Base-by-base conservation (phyloP, 2,113 vertebrate genomes). In the Tragelaphus scriptus region DNA sequence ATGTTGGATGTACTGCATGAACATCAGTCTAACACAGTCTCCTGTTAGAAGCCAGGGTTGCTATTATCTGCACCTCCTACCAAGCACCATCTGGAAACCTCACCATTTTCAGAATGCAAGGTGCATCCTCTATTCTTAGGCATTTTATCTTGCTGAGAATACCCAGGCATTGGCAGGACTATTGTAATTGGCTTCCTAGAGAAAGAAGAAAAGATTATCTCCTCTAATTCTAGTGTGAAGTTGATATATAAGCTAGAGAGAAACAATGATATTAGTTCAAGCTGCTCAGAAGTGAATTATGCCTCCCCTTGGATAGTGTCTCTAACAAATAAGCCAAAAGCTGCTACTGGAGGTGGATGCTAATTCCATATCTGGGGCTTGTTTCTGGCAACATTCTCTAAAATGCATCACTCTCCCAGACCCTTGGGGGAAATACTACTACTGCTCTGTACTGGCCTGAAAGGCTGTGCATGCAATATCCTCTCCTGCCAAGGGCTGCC, bases 241-340 rank as follows among this genome's bases (percentile, higher is more conserved):
- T 91, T 98, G 90, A 97, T 94, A 80, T 82, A 97, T 88, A 92
- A 97, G 81, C 59, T 65, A 53, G 65, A 97, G 59, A 97, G 82
- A 97, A 97, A 97, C 88, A 96, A 93, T 96, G 92, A 89, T 95
- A 98, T 95, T 98, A 97, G 96, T 96, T 98, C 92, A 98, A 94
- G 95, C 95, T 94, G 85, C 94, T 97, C 88, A 97, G 97, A 90
- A 93, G 88, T 97, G 96, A 98, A 97, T 96, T 94, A 93, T 97
- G 16, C 53, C 61, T 97, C 85, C 92, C 86, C 25, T 89, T 58
- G 40, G 92, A 86, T 55, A 53, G 68, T 51, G 28, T 94, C 58
- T 89, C 84, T 92, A 91, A 93, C 91, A 95, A 96, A 98, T 97
- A 97, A 97, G 81, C 85, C 81, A 3, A 95, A 97, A 96, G 88